These are phyloP conservation scores for Lacerta agilis DNA, from an alignment of 2,797 vertebrate species.

Conservation along the genomic window DNA sequence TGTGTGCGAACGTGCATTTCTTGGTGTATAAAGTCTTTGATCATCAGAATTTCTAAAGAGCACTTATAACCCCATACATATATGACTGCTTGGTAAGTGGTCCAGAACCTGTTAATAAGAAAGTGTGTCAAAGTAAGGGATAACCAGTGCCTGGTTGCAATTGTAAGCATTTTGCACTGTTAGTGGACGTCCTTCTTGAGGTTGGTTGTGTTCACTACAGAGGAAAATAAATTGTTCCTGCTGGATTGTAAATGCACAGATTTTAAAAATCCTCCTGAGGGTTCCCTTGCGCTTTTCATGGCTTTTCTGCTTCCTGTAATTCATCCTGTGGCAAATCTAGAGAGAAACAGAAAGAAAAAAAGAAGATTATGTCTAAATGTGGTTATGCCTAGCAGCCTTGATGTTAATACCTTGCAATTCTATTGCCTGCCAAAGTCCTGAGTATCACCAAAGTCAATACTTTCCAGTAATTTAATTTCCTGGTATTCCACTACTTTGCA, in stretches of 20 bases:
- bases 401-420: not conserved
- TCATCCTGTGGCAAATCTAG: conserved; percentile 63
- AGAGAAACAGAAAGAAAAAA: conserved; percentile 56
- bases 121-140: conserved; percentile 30
- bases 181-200: conserved; percentile 37
- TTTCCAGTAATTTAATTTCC: conserved; percentile 31
- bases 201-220: conserved; percentile 34
- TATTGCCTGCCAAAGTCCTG: conserved; percentile 30
- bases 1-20: conserved; percentile 34
- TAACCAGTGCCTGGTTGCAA: conserved; percentile 24
- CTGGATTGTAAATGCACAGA: conserved; percentile 50
- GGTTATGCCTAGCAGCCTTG: conserved; percentile 15
- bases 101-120: conserved; percentile 38
- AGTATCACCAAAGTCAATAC: conserved; percentile 48
- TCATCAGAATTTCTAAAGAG: conserved; percentile 53
- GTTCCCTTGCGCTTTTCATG: conserved; percentile 50
- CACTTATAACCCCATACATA: conserved; percentile 14
- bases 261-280: conserved; percentile 36
- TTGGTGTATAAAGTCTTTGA: conserved; percentile 62
- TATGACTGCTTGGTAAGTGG: conserved; percentile 12
- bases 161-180: conserved; percentile 31
- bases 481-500: not conserved
- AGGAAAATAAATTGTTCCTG: conserved; percentile 36
- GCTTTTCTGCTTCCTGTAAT: conserved; percentile 61
- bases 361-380: conserved; percentile 46